phyloP scores from a whole-genome alignment of 2,113 vertebrate genomes.

The Leuciscus idus region DNA sequence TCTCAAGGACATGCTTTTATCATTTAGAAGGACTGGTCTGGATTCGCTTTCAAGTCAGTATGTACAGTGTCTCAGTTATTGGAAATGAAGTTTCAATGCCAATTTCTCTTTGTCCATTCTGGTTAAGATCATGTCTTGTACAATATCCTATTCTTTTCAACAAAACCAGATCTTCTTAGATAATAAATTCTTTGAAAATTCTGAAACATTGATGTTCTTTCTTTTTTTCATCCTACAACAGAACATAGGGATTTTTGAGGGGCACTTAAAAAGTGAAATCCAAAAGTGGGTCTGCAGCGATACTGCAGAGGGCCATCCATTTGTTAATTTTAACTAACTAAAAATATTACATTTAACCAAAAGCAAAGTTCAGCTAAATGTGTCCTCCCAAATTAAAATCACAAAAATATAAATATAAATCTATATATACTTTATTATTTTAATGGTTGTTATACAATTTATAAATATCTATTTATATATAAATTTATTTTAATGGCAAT shows the following conservation, averaged over 20 bases:
- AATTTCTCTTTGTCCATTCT: background rate
- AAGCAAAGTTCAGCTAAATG: background rate
- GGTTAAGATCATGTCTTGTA: background rate
- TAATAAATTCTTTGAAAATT: background rate
- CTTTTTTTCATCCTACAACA: background rate
- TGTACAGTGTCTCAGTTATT: background rate
- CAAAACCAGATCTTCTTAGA: background rate
- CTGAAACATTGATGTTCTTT: background rate
- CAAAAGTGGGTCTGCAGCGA: background rate
- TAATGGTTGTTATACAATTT: background rate
- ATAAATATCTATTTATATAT: background rate
- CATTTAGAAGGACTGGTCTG: slow-evolving; percentile 4
- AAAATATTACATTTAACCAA: background rate
- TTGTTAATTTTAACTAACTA: background rate
- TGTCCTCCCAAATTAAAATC: background rate
- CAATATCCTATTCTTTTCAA: background rate
- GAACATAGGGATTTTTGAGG: background rate
- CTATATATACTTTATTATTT: background rate
- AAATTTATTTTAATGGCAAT: background rate
- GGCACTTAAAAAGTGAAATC: background rate
- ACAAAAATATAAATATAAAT: background rate
- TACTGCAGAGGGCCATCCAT: background rate
- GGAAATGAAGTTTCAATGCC: slow-evolving; percentile 9
- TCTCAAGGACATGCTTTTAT: background rate
- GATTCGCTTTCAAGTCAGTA: background rate